phyloP scores from a whole-genome alignment of 1,140 invertebrate genomes.

The Goniozus legneri region DNA sequence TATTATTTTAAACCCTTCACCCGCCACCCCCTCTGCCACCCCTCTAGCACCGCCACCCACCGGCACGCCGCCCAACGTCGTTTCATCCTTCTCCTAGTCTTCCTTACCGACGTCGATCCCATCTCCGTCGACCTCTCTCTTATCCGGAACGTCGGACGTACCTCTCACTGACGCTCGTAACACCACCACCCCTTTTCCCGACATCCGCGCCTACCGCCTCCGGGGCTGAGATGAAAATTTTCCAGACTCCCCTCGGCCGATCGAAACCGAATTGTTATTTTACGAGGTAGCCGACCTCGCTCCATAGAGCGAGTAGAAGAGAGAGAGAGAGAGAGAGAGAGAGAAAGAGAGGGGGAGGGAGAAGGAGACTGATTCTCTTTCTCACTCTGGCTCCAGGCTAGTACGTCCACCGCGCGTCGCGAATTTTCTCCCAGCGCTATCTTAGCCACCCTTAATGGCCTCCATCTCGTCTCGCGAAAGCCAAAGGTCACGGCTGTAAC shows the following conservation, averaged over 20 bases:
- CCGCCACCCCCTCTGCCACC: constrained; percentile 12
- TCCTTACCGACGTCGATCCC: constrained; percentile 19
- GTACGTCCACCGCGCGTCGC: too few relatives aligned
- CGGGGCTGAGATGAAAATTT: constrained; percentile 32
- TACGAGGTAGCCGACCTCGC: constrained; percentile 32
- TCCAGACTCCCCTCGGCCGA: constrained; percentile 33
- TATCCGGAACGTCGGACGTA: neutral
- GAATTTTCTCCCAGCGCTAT: too few relatives aligned
- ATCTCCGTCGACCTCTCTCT: constrained; percentile 12
- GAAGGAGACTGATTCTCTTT: too few relatives aligned
- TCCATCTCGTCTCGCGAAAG: too few relatives aligned
- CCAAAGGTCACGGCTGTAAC: too few relatives aligned
- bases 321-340: too few relatives aligned
- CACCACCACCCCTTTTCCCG: neutral
- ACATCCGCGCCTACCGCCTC: constrained; percentile 5
- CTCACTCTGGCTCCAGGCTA: too few relatives aligned
- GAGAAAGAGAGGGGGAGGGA: too few relatives aligned
- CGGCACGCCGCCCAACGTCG: constrained; percentile 22
- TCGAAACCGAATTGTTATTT: constrained; percentile 37
- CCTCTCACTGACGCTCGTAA: neutral
- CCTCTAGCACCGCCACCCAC: constrained; percentile 5
- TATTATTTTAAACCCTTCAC: constrained; percentile 46
- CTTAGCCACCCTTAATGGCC: too few relatives aligned
- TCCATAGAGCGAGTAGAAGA: too few relatives aligned
- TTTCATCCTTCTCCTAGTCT: constrained; percentile 27